Evolutionary conservation across 2,113 vertebrate species (phyloP), one percentile per base, ranked within the genome.

Genomic region (Plecturocebus donacophilus): DNA sequence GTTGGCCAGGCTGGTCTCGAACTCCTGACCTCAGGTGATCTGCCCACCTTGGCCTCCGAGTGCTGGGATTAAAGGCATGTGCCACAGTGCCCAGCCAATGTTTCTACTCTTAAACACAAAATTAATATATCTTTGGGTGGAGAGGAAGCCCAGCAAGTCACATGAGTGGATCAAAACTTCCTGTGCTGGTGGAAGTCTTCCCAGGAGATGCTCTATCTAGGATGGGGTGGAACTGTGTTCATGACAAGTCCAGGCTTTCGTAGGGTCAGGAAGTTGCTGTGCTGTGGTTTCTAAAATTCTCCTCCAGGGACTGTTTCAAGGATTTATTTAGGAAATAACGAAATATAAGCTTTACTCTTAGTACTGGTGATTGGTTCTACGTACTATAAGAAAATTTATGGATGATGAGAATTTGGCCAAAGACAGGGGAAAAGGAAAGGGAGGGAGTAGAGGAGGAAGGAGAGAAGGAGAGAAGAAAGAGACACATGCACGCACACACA

Each of bases 401-500:
- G 58, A n/a, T 35, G 87, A 47, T 68, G 88, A 58, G 9, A n/a
- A 52, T 32, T 38, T 84, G 88, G 70, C 23, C 38, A 82, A 71
- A 42, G 30, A n/a, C 35, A 8, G 32, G 40, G 27, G 14, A 70
- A 3, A 30, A 8, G 21, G 45, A 10, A 12, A 32, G 21, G 23
- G 19, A 21, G 14, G 14, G 25, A 35, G 21, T 13, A 25, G 42
- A 47, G 40, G n/a, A 38, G 27, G 17, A 32, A 9, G 45, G 14
- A 9, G 6, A 6, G 9, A 16, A 23, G 35, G 21, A 10, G 35
- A 8, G 45, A 32, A 8, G 35, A 23, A 23, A 66, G 12, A 23
- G 2, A 1, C 8, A 2, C 6, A 61, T 1, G 6, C 27, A 6
- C 27, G 40, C 13, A 35, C 1, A 1, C 7, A 0, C 25, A 58